These are phyloP conservation scores for Heterotis niloticus DNA, from an alignment of 2,113 vertebrate species.

Conservation along the genomic window DNA sequence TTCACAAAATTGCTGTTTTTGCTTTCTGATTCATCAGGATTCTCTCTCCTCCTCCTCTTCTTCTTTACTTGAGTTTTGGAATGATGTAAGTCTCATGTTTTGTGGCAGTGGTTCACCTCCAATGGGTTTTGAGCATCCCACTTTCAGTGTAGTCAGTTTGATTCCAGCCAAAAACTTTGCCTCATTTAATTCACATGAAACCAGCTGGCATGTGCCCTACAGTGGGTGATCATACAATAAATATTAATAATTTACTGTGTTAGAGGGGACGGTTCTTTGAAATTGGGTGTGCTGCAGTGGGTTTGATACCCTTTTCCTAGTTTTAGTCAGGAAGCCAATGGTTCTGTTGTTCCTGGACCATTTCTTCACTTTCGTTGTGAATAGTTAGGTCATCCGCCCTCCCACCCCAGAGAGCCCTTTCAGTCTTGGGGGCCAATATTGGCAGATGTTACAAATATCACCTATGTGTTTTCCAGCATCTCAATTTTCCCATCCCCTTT, in stretches of 20 bases:
- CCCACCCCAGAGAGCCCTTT: too few species aligned
- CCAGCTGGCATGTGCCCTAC: not conserved
- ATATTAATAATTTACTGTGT: not conserved
- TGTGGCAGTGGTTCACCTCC: slow-evolving; percentile 59
- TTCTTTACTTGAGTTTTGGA: slow-evolving; percentile 96
- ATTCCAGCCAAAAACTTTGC: not conserved
- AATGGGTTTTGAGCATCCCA: slow-evolving; percentile 44
- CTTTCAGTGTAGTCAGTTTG: slow-evolving; percentile 5
- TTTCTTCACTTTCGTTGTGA: too few species aligned
- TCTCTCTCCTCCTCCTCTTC: slow-evolving; percentile 91
- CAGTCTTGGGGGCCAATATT: not conserved
- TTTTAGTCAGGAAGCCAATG: not conserved
- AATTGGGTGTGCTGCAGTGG: not conserved
- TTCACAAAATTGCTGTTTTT: slow-evolving; percentile 64
- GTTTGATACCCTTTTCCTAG: not conserved
- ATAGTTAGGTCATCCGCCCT: too few species aligned
- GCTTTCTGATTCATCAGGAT: slow-evolving; percentile 80
- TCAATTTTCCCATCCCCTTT: not conserved
- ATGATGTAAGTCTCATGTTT: slow-evolving; percentile 84
- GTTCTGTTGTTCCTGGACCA: too few species aligned
- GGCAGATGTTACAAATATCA: not conserved
- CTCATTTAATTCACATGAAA: not conserved
- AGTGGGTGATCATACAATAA: not conserved
- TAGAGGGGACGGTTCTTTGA: not conserved
- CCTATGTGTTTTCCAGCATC: not conserved